These are phyloP conservation scores for Otus scops DNA, from an alignment of 2,797 vertebrate species.

Conservation along the genomic window DNA sequence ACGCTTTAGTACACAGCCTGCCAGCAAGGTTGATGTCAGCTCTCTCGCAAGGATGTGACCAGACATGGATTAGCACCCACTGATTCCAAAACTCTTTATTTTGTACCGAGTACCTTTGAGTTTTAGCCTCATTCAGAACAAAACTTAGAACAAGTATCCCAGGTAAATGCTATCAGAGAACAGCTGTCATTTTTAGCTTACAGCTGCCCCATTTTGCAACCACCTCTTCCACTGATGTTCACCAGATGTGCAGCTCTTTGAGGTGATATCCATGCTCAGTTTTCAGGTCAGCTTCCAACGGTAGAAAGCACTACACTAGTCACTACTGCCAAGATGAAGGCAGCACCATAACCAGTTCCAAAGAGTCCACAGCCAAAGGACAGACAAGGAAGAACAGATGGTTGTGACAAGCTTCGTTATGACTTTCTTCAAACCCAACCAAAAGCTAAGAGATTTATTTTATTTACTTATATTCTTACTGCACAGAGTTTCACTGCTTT, in stretches of 20 bases:
- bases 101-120: background rate
- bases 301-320: background rate
- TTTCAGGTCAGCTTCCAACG: background rate
- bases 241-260: background rate
- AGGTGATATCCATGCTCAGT: background rate
- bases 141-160: background rate
- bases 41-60: background rate
- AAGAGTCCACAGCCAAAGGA: background rate
- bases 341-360: background rate
- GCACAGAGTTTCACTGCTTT: background rate
- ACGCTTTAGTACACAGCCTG: rapidly evolving
- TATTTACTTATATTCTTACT: background rate
- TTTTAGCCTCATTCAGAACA: background rate
- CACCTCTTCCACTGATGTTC: background rate
- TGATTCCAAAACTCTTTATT: background rate
- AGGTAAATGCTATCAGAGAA: rapidly evolving
- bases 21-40: background rate
- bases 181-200: background rate
- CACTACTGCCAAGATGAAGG: background rate
- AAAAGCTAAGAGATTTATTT: background rate
- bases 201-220: background rate
- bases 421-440: background rate
- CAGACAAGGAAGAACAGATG: background rate
- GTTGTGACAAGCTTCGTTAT: background rate
- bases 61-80: background rate